Evolutionary conservation across 2,888 invertebrate species (phyloP), one percentile per base, ranked within the genome.

Genomic region (Neelides folsomi): DNA sequence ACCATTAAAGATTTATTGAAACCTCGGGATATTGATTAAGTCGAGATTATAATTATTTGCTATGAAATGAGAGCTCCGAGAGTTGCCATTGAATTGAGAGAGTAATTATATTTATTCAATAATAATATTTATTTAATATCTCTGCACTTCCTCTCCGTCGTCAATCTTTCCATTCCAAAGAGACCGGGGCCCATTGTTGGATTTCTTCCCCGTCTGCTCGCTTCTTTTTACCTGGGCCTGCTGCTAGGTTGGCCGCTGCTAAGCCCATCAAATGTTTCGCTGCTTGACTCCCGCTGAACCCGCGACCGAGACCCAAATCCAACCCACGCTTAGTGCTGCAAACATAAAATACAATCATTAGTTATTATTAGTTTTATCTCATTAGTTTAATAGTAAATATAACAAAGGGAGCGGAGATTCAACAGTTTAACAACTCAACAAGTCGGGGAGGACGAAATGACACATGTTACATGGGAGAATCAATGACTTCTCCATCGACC

Each of bases 261-360:
- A 87, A 85, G 48, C 89, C 90, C 83, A 90, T 86, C 67, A 89
- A 78, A 70, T 90, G 89, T 72, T 89, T 89, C 66, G 89, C 89
- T 56, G 88, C 86, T 66, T 88, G 83, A 27, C 86, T 82, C 1
- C 89, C 90, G 41, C 88, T 88, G 73, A 83, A 88, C 19, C 90
- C 90, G 47, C 90, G 83, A 66, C 80, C 83, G 52, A 92, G 75
- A 1, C 92, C 92, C 63, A 90, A 76, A 68, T 92, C 92, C 57
- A 90, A 75, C 36, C 86, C 87, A 18, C 90, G 81, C 71, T 92
- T 92, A 60, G 81, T 79, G 70, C 87, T 88, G 27, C 4, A 27
- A 27, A 27, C 27, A 27, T 7, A 27, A 27, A 5, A n/a, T n/a
- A n/a, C n/a, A n/a, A n/a, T n/a, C n/a, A n/a, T n/a, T n/a, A n/a